Evolutionary conservation across 2,797 vertebrate genomes (phyloP).

Genomic region (Falco biarmicus): DNA sequence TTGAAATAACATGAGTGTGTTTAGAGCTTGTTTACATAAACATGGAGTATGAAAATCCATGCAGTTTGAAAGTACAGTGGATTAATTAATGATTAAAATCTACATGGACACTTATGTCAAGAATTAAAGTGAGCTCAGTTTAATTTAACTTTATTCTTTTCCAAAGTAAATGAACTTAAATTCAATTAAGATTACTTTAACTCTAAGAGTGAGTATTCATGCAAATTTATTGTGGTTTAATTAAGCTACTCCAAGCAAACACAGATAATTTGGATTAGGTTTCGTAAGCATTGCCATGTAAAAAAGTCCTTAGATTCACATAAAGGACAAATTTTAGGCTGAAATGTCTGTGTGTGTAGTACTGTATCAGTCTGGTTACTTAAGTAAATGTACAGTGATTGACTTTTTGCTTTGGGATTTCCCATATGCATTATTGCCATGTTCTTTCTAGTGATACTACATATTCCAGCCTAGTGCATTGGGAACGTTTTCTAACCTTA

Average conservation of each 20-base stretch:
- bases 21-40: constrained; percentile 53
- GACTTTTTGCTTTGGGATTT: background rate
- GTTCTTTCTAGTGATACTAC: background rate
- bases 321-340: background rate
- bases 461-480: background rate
- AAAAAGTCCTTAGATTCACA: background rate
- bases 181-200: constrained; percentile 58
- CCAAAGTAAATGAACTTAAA: constrained; percentile 35
- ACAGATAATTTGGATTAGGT: constrained; percentile 12
- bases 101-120: background rate
- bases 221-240: constrained; percentile 44
- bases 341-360: background rate
- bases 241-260: background rate
- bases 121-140: constrained; percentile 26
- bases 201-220: constrained; percentile 6
- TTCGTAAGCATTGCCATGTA: background rate
- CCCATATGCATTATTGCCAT: background rate
- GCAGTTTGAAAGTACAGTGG: constrained; percentile 35
- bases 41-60: constrained; percentile 27
- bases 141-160: constrained; percentile 55
- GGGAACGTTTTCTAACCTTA: background rate
- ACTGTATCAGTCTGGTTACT: background rate
- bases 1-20: constrained; percentile 30
- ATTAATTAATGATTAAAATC: constrained; percentile 51
- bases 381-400: background rate